Conservation (phyloP, 2,888 invertebrate species). For the Ariolimax columbianus region DNA sequence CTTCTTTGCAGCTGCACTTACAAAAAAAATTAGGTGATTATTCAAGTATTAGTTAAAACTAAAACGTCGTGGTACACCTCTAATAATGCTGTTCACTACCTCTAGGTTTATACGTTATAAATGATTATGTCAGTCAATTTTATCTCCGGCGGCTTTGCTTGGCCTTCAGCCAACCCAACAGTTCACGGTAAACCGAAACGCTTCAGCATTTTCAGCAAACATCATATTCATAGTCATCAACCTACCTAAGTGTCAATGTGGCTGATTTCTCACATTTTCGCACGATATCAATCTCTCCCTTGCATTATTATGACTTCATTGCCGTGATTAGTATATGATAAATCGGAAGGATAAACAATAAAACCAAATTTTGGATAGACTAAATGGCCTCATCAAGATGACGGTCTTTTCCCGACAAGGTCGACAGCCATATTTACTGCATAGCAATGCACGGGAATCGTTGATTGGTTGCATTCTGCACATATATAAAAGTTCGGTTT, state of each 20-base stretch:
- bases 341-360: not conserved
- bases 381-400: not conserved
- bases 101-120: too few relatives aligned
- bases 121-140: too few relatives aligned
- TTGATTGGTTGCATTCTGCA: slow-evolving; percentile 44
- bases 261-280: not conserved
- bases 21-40: too few relatives aligned
- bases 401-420: slow-evolving; percentile 27
- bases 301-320: not conserved
- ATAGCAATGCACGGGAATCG: slow-evolving; percentile 26
- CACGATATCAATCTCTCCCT: not conserved
- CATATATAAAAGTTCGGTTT: slow-evolving; percentile 32
- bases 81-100: too few relatives aligned
- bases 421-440: slow-evolving; percentile 47
- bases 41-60: too few relatives aligned
- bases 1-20: too few relatives aligned
- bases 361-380: not conserved
- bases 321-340: not conserved
- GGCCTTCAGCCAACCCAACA: slow-evolving; percentile 15
- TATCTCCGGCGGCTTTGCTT: not conserved
- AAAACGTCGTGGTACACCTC: too few relatives aligned
- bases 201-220: not conserved
- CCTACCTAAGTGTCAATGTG: not conserved
- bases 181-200: not conserved
- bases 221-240: not conserved